Conservation (phyloP, 2,888 invertebrate species). For the Cataglyphis livida region DNA sequence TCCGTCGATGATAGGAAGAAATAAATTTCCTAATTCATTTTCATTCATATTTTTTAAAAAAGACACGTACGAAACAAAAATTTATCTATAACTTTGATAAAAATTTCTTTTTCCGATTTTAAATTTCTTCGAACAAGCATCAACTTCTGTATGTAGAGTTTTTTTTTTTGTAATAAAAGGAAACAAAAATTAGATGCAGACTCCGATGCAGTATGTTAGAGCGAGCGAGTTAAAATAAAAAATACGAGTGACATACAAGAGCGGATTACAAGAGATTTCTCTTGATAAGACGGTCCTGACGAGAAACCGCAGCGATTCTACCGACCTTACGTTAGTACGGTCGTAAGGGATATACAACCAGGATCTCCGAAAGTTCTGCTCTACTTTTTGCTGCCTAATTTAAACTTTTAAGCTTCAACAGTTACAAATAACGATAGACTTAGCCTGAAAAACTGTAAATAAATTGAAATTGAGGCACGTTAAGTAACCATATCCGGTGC, state of each 20-base stretch:
- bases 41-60: neutral
- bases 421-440: conserved; percentile 27
- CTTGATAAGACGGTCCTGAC: conserved; percentile 18
- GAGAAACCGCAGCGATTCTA: conserved; percentile 32
- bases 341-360: conserved; percentile 32
- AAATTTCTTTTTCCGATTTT: neutral
- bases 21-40: neutral
- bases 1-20: neutral
- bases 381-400: conserved; percentile 16
- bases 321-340: conserved; percentile 33
- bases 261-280: conserved; percentile 28
- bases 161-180: neutral
- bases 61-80: neutral
- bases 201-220: neutral
- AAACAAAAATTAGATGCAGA: neutral
- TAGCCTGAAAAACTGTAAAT: conserved; percentile 17
- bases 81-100: neutral
- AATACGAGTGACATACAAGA: neutral
- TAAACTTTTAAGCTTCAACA: conserved; percentile 42
- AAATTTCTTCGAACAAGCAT: neutral
- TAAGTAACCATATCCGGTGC: neutral
- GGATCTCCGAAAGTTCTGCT: conserved; percentile 1
- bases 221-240: neutral
- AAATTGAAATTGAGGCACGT: neutral
- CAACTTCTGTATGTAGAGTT: neutral